phyloP scores from a whole-genome alignment of 2,888 invertebrate species.

The Andrena haemorrhoa region DNA sequence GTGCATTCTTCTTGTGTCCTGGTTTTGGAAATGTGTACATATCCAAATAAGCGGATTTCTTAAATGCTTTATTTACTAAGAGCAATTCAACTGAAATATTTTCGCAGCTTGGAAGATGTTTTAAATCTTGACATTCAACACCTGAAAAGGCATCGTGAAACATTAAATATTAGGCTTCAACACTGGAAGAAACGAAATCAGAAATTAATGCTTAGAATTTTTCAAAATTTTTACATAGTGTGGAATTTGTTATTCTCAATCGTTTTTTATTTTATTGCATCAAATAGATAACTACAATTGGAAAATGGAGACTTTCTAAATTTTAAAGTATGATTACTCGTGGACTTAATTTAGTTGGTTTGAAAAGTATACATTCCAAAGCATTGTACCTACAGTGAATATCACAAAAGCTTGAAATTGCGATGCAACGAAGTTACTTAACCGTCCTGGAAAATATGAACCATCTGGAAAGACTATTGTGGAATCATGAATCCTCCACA shows the following conservation, averaged over 20 bases:
- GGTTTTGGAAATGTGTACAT: constrained; percentile 32
- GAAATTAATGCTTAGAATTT: not conserved
- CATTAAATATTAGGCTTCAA: not conserved
- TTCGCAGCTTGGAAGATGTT: not conserved
- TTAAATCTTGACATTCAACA: not conserved
- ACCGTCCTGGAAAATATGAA: constrained; percentile 7
- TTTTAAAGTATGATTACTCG: not conserved
- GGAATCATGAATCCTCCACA: not conserved
- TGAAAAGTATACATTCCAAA: not conserved
- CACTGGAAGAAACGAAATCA: constrained; percentile 12
- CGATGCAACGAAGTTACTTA: not conserved
- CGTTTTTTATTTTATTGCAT: too few relatives aligned
- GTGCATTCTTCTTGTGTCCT: constrained; percentile 29
- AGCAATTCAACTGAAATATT: not conserved
- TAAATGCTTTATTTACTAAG: constrained; percentile 10
- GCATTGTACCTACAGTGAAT: not conserved
- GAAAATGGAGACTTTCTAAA: not conserved
- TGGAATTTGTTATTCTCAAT: too few relatives aligned
- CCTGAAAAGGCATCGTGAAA: not conserved
- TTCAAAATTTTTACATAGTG: too few relatives aligned
- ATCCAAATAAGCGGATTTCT: not conserved
- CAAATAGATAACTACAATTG: not conserved
- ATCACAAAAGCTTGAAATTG: not conserved
- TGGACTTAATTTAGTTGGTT: not conserved
- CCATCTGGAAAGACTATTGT: constrained; percentile 24